These are phyloP conservation scores for Yponomeuta plumbellus DNA, from an alignment of 2,888 invertebrate genomes.

Conservation along the genomic window DNA sequence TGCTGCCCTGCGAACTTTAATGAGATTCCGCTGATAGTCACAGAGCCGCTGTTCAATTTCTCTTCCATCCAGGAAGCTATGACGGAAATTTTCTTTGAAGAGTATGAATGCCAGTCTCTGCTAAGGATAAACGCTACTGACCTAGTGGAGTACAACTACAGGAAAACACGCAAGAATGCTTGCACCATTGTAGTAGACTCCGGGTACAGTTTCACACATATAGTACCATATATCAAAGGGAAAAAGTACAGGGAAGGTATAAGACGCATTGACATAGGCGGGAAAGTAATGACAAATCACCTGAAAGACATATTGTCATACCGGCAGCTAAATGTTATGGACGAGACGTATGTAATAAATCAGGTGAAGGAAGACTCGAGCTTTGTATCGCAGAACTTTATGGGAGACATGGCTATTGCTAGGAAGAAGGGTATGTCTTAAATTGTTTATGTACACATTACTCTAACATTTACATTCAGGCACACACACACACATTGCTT, in stretches of 20 bases:
- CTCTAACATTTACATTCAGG: too few species aligned
- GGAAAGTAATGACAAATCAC: constrained; percentile 97
- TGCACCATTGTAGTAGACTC: constrained; percentile 92
- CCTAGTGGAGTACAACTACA: constrained; percentile 84
- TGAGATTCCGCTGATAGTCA: constrained; percentile 89
- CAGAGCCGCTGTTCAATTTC: constrained; percentile 97
- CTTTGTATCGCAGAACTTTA: constrained; percentile 91
- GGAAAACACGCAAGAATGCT: constrained; percentile 72
- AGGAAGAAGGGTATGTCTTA: constrained; percentile 53
- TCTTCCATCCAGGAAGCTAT: constrained; percentile 93
- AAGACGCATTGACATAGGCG: constrained; percentile 94
- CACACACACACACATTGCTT: too few species aligned
- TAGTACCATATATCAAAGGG: constrained; percentile 92
- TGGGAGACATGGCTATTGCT: constrained; percentile 85
- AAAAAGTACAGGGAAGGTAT: constrained; percentile 81
- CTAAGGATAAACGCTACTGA: constrained; percentile 88
- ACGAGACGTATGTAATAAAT: constrained; percentile 98
- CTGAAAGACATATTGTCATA: constrained; percentile 98
- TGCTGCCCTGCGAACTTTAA: constrained; percentile 85
- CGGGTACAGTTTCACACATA: constrained; percentile 96
- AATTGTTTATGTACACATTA: too few species aligned
- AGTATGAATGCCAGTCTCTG: constrained; percentile 92
- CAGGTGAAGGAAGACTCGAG: constrained; percentile 99
- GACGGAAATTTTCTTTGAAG: constrained; percentile 98
- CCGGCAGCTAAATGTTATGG: constrained; percentile 97